phyloP scores from a whole-genome alignment of 1,140 invertebrate genomes.

The Saccostrea echinata region DNA sequence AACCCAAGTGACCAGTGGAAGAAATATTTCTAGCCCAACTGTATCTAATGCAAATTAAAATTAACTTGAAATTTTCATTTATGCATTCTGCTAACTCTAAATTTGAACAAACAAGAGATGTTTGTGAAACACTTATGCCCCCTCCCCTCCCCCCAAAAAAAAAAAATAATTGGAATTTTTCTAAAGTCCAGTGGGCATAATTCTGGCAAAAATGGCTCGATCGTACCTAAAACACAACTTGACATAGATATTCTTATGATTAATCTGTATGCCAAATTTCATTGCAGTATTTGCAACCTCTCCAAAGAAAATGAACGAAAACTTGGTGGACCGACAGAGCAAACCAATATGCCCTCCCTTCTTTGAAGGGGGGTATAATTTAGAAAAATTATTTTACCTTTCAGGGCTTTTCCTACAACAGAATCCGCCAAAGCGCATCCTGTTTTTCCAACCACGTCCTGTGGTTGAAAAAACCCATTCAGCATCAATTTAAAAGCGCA shows the following conservation, averaged over 20 bases:
- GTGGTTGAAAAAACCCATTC: constrained; percentile 3
- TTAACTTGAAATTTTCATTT: neutral
- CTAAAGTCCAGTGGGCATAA: neutral
- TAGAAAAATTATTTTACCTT: neutral
- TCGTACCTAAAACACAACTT: no score
- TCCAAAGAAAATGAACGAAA: no score
- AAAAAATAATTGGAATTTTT: neutral
- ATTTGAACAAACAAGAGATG: neutral
- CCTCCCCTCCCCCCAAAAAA: neutral
- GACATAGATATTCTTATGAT: no score
- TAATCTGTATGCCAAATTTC: no score
- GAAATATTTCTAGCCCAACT: neutral
- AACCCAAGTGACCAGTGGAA: no score
- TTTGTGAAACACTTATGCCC: no score
- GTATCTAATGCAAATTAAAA: neutral
- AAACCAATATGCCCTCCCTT: neutral
- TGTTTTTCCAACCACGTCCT: neutral
- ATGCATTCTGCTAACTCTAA: neutral
- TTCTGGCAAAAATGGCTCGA: neutral
- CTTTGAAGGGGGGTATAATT: neutral
- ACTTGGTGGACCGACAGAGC: no score
- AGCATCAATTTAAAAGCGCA: neutral
- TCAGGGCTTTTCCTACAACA: neutral
- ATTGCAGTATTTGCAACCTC: no score
- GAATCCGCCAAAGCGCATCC: neutral